Conservation (phyloP, 2,113 vertebrate species). For the Oryzias javanicus region DNA sequence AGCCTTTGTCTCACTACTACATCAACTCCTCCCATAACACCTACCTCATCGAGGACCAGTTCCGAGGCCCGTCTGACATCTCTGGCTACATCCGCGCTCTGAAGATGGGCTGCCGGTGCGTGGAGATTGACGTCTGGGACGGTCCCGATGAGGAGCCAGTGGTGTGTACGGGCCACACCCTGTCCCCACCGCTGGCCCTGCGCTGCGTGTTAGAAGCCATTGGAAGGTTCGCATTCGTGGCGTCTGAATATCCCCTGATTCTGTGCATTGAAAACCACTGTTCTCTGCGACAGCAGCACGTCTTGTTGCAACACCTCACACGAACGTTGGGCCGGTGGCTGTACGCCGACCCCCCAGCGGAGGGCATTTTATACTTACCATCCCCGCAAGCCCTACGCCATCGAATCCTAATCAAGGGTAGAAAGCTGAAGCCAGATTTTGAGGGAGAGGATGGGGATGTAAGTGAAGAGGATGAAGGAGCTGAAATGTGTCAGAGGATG, state of each 20-base stretch:
- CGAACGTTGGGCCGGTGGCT: slow-evolving; percentile 85
- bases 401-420: slow-evolving; percentile 88
- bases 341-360: slow-evolving; percentile 75
- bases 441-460: slow-evolving; percentile 84
- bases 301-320: slow-evolving; percentile 84
- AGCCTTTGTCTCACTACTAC: slow-evolving; percentile 93
- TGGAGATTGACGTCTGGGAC: slow-evolving; percentile 92
- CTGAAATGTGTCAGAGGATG: slow-evolving; percentile 85
- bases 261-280: slow-evolving; percentile 94
- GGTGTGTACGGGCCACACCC: slow-evolving; percentile 88
- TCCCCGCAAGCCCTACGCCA: slow-evolving; percentile 85
- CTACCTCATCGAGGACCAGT: slow-evolving; percentile 95
- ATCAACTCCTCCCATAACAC: slow-evolving; percentile 96
- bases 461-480: slow-evolving; percentile 88
- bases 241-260: slow-evolving; percentile 91
- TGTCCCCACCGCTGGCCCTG: slow-evolving; percentile 87
- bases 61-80: slow-evolving; percentile 88
- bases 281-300: slow-evolving; percentile 86
- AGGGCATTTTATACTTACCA: slow-evolving; percentile 83
- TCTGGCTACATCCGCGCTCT: slow-evolving; percentile 92
- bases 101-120: slow-evolving; percentile 92
- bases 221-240: slow-evolving; percentile 87
- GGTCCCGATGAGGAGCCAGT: slow-evolving; percentile 87
- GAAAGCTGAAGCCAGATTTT: slow-evolving; percentile 80
- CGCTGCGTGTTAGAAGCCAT: slow-evolving; percentile 88